Conservation (phyloP, 2,797 vertebrate species). For the Pangasius larnaudii region DNA sequence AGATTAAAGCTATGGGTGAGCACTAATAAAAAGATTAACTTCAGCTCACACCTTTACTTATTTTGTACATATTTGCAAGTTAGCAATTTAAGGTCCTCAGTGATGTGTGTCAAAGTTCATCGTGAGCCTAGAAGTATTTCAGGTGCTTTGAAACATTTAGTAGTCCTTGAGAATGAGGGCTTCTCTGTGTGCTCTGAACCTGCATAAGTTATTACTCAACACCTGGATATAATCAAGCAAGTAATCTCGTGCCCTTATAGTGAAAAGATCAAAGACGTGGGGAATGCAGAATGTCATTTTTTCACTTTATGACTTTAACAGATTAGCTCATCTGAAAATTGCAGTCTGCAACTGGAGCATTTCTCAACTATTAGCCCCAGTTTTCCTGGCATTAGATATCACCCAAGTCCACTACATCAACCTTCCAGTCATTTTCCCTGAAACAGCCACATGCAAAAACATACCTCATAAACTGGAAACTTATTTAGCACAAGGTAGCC, state of each 20-base stretch:
- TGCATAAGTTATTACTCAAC: slow-evolving; percentile 58
- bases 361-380: slow-evolving; percentile 34
- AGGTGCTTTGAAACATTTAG: slow-evolving; percentile 42
- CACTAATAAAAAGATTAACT: background rate
- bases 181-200: slow-evolving; percentile 36
- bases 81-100: background rate
- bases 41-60: background rate
- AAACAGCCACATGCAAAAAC: background rate
- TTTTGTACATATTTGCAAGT: background rate
- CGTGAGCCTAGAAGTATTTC: slow-evolving; percentile 15
- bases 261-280: slow-evolving; percentile 63
- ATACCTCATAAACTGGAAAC: background rate
- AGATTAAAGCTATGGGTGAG: background rate
- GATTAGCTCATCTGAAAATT: slow-evolving; percentile 59
- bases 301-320: slow-evolving; percentile 58
- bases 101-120: slow-evolving; percentile 2
- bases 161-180: slow-evolving; percentile 38
- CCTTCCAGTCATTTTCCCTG: background rate
- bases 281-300: slow-evolving; percentile 55
- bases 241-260: slow-evolving; percentile 60
- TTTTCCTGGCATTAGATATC: background rate
- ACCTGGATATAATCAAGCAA: slow-evolving; percentile 62
- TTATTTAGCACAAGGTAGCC: background rate
- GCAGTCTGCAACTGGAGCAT: slow-evolving; percentile 33
- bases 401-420: background rate